These are phyloP conservation scores for Penaeus chinensis DNA, from an alignment of 1,140 invertebrate genomes.

Conservation along the genomic window DNA sequence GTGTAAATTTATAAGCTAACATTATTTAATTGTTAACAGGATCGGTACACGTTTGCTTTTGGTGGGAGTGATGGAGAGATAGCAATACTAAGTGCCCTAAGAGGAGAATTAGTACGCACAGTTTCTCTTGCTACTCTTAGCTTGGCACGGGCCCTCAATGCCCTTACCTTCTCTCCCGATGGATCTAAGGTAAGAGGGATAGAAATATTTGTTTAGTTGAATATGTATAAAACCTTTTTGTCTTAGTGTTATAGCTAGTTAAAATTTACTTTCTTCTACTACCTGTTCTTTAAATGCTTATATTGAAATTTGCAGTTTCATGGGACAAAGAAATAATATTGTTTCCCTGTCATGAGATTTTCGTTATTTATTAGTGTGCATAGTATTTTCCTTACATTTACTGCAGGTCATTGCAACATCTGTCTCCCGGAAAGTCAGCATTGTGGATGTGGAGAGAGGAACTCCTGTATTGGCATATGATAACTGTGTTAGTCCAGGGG, in stretches of 20 bases:
- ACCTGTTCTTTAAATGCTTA: too few relatives aligned
- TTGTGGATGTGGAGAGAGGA: slow-evolving; percentile 47
- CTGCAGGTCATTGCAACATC: slow-evolving; percentile 43
- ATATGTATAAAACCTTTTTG: too few relatives aligned
- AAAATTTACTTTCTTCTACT: too few relatives aligned
- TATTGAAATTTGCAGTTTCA: too few relatives aligned
- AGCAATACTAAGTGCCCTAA: slow-evolving; percentile 41
- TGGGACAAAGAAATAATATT: too few relatives aligned
- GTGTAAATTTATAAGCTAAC: background rate
- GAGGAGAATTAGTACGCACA: slow-evolving; percentile 46
- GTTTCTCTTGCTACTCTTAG: slow-evolving; percentile 33
- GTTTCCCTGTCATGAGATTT: background rate
- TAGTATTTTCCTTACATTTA: background rate
- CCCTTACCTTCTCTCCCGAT: slow-evolving; percentile 48
- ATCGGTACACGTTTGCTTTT: slow-evolving; percentile 54
- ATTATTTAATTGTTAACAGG: slow-evolving; percentile 6
- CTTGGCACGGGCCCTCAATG: slow-evolving; percentile 43
- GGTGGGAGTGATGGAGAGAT: slow-evolving; percentile 50
- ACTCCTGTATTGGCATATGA: slow-evolving; percentile 47
- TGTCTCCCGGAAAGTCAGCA: slow-evolving; percentile 50
- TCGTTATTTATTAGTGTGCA: background rate
- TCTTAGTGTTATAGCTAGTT: too few relatives aligned
- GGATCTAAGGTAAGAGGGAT: slow-evolving; percentile 37
- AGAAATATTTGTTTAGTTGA: too few relatives aligned
- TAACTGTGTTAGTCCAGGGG: slow-evolving; percentile 46